phyloP scores from a whole-genome alignment of 2,888 invertebrate species.

The Calameuta idolon region DNA sequence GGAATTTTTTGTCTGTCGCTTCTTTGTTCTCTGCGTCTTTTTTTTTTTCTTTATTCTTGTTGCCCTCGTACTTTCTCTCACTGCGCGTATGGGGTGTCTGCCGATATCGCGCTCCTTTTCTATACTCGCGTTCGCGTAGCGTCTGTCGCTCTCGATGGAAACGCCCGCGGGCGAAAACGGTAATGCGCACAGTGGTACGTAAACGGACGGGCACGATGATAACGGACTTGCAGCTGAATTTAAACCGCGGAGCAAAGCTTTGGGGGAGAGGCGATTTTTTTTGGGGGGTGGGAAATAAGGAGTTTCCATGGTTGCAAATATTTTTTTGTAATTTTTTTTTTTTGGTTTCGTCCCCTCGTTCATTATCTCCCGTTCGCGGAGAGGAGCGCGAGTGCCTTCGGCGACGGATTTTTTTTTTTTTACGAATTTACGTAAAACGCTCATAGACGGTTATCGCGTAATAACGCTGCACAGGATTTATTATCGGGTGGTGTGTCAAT shows the following conservation, averaged over 20 bases:
- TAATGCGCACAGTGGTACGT: background rate
- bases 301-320: too few relatives aligned
- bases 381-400: background rate
- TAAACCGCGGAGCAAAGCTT: background rate
- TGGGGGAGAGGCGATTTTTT: background rate
- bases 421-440: background rate
- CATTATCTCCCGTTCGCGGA: background rate
- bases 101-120: background rate
- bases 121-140: background rate
- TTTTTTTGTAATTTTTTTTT: background rate
- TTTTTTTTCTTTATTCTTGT: too few relatives aligned
- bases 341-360: background rate
- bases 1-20: too few relatives aligned
- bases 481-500: background rate
- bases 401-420: background rate
- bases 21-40: too few relatives aligned
- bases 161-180: background rate
- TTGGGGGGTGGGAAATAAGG: too few relatives aligned
- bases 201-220: background rate
- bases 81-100: background rate
- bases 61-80: background rate
- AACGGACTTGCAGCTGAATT: background rate
- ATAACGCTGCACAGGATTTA: background rate
- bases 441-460: background rate
- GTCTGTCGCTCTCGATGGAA: background rate